A percentile compares a stretch with the other conserved stretches of the same genome.
Conservation (phyloP, 2,113 vertebrate species). For the Hiodon alosoides region DNA sequence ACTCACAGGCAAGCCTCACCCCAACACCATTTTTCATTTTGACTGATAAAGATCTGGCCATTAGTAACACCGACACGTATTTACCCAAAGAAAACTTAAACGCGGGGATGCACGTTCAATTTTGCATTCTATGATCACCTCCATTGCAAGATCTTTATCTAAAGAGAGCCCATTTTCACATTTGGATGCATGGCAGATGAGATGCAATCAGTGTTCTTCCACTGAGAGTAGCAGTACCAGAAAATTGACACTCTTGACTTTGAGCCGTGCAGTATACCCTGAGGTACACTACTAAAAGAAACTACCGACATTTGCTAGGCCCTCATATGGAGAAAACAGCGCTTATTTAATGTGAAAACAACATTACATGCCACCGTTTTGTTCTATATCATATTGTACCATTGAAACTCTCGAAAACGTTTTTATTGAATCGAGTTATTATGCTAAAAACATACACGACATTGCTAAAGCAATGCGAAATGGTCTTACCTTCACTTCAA, state of each 20-base stretch:
- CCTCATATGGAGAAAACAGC: too few relatives aligned
- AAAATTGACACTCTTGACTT: neutral
- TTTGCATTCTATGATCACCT: neutral
- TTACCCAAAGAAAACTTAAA: neutral
- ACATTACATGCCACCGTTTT: too few relatives aligned
- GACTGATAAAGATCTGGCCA: neutral
- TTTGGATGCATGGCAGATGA: neutral
- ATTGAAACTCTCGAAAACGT: too few relatives aligned
- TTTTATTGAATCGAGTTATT: too few relatives aligned
- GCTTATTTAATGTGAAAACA: too few relatives aligned
- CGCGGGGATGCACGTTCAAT: neutral
- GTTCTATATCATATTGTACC: too few relatives aligned
- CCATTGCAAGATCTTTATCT: neutral
- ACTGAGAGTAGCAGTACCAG: neutral
- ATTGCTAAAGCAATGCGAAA: neutral
- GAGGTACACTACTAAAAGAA: too few relatives aligned
- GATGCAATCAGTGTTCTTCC: neutral
- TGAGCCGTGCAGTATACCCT: neutral
- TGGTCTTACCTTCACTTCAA: constrained; percentile 86
- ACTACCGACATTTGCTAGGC: too few relatives aligned
- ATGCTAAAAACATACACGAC: neutral
- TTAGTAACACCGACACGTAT: neutral
- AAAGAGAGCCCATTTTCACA: neutral
- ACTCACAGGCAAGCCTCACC: too few relatives aligned
- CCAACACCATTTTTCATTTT: neutral